Evolutionary conservation across 2,888 invertebrate species (phyloP).

Genomic region (Chirona hameri): DNA sequence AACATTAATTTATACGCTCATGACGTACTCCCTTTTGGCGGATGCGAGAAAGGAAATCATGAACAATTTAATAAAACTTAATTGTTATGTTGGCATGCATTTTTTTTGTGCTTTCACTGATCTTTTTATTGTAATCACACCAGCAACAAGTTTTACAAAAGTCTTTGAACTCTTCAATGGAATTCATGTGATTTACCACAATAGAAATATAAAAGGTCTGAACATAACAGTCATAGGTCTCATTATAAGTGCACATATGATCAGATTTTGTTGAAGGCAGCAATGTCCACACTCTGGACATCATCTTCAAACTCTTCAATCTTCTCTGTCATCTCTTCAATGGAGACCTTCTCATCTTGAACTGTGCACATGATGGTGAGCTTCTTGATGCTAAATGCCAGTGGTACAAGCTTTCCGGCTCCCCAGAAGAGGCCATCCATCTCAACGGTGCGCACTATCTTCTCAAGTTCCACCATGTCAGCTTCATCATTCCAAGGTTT

Average conservation of each 20-base stretch:
- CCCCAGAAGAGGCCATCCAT: slow-evolving; percentile 97
- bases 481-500: slow-evolving; percentile 97
- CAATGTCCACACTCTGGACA: slow-evolving; percentile 95
- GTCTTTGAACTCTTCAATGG: too few species aligned
- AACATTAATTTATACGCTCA: too few species aligned
- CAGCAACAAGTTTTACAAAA: too few species aligned
- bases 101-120: too few species aligned
- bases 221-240: too few species aligned
- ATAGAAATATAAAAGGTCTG: too few species aligned
- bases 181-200: too few species aligned
- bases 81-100: too few species aligned
- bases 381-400: slow-evolving; percentile 94
- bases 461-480: slow-evolving; percentile 84
- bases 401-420: slow-evolving; percentile 86
- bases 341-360: slow-evolving; percentile 94
- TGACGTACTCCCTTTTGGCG: too few species aligned
- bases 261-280: slow-evolving; percentile 96
- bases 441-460: slow-evolving; percentile 70
- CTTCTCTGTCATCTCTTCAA: slow-evolving; percentile 78
- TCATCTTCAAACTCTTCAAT: slow-evolving; percentile 88
- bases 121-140: too few species aligned
- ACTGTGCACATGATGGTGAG: slow-evolving; percentile 92
- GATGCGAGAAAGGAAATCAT: too few species aligned
- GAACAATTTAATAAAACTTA: too few species aligned
- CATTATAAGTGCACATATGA: not conserved